Conservation (phyloP, 2,888 invertebrate species). For the Biston betularia region DNA sequence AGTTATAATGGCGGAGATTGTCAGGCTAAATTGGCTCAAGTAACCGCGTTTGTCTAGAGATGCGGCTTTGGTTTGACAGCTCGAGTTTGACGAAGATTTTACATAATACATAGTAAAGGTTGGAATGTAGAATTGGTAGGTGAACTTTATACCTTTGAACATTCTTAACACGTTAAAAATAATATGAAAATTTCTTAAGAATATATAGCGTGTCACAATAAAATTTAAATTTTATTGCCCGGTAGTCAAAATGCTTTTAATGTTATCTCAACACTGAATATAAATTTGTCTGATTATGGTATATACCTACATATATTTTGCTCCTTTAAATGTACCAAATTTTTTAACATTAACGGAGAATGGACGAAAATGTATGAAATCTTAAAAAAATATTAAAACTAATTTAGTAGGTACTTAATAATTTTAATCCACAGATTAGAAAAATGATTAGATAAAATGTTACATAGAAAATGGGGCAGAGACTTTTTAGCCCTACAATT, state of each 20-base stretch:
- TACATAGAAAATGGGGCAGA: too few species aligned
- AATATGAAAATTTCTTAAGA: not conserved
- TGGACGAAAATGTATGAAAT: not conserved
- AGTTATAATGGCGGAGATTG: conserved; percentile 61
- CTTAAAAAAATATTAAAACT: too few species aligned
- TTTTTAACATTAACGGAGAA: not conserved
- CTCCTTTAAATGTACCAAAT: too few species aligned
- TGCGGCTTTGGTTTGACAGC: conserved; percentile 65
- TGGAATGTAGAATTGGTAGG: conserved; percentile 4
- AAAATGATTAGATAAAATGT: too few species aligned
- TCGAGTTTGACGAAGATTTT: conserved; percentile 52
- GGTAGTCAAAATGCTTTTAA: conserved; percentile 12
- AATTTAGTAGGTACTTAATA: too few species aligned
- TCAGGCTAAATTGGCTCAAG: conserved; percentile 80
- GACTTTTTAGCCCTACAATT: too few species aligned
- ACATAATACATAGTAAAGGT: conserved; percentile 14
- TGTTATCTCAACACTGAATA: conserved; percentile 7
- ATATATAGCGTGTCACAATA: not conserved
- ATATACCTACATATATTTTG: too few species aligned
- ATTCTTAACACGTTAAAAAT: not conserved
- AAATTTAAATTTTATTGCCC: conserved; percentile 6
- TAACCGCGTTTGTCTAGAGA: conserved; percentile 75
- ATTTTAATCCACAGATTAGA: too few species aligned
- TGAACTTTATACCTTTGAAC: not conserved
- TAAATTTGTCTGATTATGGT: not conserved